Base-by-base conservation (phyloP, 2,113 vertebrate genomes). In the Gopherus flavomarginatus region DNA sequence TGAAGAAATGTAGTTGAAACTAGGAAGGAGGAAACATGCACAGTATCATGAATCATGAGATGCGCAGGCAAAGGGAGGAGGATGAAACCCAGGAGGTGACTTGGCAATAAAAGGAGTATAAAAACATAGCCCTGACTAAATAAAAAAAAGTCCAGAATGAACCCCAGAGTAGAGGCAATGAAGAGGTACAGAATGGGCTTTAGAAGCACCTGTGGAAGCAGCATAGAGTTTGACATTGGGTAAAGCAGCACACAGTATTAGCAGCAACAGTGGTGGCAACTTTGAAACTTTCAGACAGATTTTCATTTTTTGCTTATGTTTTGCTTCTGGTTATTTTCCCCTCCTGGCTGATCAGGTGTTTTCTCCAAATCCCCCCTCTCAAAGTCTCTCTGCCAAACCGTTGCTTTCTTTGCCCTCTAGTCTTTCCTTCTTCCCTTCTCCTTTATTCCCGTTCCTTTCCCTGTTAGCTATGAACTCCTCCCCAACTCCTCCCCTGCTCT, bases 381-480 rank as follows among this genome's bases (percentile, higher is more conserved):
- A 90, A 1, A 0, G 1, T 84, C 27, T 89, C 4, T 6, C 3
- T 5, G 83, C 29, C 21, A 92, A 50, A 42, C 0, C 0, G 0
- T 86, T 24, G 10, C 21, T 42, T 24, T 82, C 81, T 35, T n/a
- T 38, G 52, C 5, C 3, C 3, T 81, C 29, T 65, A n/a, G 14
- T 19, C 62, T 52, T 49, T 44, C 4, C 49, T 9, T 86, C n/a
- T 42, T 69, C 21, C 26, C 87, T 84, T 38, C 16, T 79, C 19
- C 17, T 87, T 89, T 52, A 5, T 31, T 11, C 13, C 42, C 49
- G 35, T 82, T 38, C 24, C 24, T 93, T 12, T 27, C 1, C 4
- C 53, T 7, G 42, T 79, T 69, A 3, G 12, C 49, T 69, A n/a
- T 47, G 50, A 94, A 80, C 31, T 88, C 24, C 42, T 2, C 19